Evolutionary conservation across 2,113 vertebrate genomes (phyloP).

Genomic region (Ariopsis seemanni): DNA sequence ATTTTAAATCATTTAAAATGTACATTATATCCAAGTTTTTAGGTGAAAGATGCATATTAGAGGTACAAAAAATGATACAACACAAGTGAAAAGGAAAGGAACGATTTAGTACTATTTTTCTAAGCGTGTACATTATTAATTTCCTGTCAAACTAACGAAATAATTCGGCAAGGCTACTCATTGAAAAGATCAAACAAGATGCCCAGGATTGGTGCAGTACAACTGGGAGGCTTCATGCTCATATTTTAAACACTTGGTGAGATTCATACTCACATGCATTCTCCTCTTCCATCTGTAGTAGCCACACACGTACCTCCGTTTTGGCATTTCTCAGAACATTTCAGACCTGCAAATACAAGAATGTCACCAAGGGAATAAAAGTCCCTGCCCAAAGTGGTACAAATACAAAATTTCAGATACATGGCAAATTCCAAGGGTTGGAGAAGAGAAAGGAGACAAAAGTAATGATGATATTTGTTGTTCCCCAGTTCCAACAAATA

Average conservation of each 20-base stretch:
- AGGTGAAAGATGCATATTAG: too few relatives aligned
- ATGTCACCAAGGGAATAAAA: background rate
- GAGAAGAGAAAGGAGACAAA: background rate
- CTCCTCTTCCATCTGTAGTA: conserved; percentile 77
- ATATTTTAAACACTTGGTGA: background rate
- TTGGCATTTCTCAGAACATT: conserved; percentile 81
- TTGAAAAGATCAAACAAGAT: background rate
- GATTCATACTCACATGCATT: conserved; percentile 85
- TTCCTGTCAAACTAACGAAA: background rate
- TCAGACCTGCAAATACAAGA: conserved; percentile 67
- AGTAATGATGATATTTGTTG: background rate
- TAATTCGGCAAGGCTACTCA: background rate
- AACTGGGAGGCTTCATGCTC: background rate
- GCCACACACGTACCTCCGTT: conserved; percentile 86
- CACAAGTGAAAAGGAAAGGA: background rate
- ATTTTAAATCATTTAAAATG: background rate
- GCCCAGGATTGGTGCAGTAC: too few relatives aligned
- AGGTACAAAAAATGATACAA: background rate
- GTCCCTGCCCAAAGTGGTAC: background rate
- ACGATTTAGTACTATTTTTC: background rate
- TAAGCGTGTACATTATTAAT: background rate
- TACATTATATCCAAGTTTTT: background rate
- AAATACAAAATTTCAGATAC: background rate
- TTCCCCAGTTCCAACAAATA: background rate
- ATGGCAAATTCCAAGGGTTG: background rate